Percentiles rank a stretch among this genome's conserved stretches.
Evolutionary conservation across 2,797 vertebrate species (phyloP).

Genomic region (Enteromius mattozi): DNA sequence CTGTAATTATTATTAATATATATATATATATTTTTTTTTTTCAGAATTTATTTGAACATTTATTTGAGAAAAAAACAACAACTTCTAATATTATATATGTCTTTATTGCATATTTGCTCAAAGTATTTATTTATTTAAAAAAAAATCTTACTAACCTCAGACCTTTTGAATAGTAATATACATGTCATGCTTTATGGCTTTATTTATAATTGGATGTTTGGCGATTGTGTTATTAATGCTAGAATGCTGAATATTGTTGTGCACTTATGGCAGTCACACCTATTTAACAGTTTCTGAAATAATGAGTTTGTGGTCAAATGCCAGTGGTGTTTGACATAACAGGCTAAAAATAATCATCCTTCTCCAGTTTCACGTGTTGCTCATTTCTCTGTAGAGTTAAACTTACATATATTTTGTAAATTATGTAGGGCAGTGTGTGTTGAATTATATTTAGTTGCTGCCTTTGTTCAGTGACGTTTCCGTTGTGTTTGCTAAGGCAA

Average conservation of each 20-base stretch:
- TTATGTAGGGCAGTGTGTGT: neutral
- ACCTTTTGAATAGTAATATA: neutral
- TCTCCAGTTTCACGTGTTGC: slow-evolving; percentile 37
- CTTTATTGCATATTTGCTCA: neutral
- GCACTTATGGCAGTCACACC: neutral
- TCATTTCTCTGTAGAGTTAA: neutral
- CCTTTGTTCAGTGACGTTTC: neutral
- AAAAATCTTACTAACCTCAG: neutral
- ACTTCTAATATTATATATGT: neutral
- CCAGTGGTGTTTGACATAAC: neutral
- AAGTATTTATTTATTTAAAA: neutral
- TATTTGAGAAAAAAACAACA: neutral
- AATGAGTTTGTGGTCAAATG: neutral
- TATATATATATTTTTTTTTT: neutral
- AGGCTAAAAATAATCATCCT: slow-evolving; percentile 42
- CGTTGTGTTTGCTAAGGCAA: neutral
- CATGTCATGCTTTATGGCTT: neutral
- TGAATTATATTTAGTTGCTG: neutral
- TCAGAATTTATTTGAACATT: neutral
- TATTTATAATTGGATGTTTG: neutral
- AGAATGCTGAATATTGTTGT: no score
- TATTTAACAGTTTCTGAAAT: neutral
- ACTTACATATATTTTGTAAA: neutral
- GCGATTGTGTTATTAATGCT: neutral
- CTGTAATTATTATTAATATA: no score